Percentiles rank a stretch among this genome's conserved stretches.
Conservation (phyloP, 2,888 invertebrate species). For the Apoda limacodes region DNA sequence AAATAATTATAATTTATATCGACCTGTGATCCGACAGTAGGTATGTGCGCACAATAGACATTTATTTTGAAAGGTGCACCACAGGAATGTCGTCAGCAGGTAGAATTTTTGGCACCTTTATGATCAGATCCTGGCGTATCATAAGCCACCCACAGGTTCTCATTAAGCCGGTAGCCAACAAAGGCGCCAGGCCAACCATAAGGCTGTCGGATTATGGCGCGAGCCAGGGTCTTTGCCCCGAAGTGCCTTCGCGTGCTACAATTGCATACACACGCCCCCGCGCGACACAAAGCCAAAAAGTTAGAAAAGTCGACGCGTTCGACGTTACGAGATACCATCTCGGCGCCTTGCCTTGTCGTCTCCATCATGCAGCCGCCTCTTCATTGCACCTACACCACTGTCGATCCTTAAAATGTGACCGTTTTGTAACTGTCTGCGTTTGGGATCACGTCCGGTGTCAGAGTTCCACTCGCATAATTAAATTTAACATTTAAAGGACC, state of each 20-base stretch:
- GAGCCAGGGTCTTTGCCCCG: slow-evolving; percentile 56
- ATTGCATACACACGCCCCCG: slow-evolving; percentile 62
- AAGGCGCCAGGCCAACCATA: slow-evolving; percentile 58
- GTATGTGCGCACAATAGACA: slow-evolving; percentile 46
- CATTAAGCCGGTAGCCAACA: slow-evolving; percentile 65
- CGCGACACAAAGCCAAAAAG: slow-evolving; percentile 58
- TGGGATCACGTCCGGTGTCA: slow-evolving; percentile 34
- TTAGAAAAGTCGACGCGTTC: slow-evolving; percentile 56
- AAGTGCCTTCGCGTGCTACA: slow-evolving; percentile 60
- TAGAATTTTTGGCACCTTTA: slow-evolving; percentile 67
- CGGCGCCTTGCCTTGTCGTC: slow-evolving; percentile 35
- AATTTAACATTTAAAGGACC: slow-evolving; percentile 44
- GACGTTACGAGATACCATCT: slow-evolving; percentile 40
- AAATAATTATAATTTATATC: too few species aligned
- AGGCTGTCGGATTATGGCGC: slow-evolving; percentile 60
- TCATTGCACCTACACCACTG: slow-evolving; percentile 28
- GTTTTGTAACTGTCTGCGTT: slow-evolving; percentile 36
- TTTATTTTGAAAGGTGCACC: slow-evolving; percentile 59
- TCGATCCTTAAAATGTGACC: slow-evolving; percentile 36
- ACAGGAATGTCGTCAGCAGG: slow-evolving; percentile 64
- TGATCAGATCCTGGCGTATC: slow-evolving; percentile 65
- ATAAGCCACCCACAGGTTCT: slow-evolving; percentile 65
- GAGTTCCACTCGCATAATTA: slow-evolving; percentile 51
- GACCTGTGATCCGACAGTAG: too few species aligned
- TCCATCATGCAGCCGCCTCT: slow-evolving; percentile 18